Percentiles rank a stretch among this genome's conserved stretches.
These are phyloP conservation scores for Neotoma lepida DNA, from an alignment of 2,113 vertebrate species.

Conservation along the genomic window DNA sequence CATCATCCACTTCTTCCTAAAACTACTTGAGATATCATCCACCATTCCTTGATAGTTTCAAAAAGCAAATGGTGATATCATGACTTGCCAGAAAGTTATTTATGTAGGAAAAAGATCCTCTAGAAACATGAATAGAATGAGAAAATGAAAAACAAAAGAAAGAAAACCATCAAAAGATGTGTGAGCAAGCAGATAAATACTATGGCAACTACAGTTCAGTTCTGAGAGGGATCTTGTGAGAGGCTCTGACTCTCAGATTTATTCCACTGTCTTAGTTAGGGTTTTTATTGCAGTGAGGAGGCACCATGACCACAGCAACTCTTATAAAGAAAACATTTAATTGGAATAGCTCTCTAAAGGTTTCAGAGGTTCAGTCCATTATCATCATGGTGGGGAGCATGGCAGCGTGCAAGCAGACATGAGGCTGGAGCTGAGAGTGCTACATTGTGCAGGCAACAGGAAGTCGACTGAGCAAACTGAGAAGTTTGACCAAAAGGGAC, in stretches of 20 bases:
- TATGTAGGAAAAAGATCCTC: not conserved
- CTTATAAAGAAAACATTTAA: not conserved
- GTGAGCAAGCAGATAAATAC: not conserved
- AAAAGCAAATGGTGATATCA: conserved; percentile 12
- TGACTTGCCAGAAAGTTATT: not conserved
- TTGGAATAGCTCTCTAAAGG: not conserved
- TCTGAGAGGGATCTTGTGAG: not conserved
- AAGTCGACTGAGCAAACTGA: not conserved
- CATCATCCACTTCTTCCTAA: not conserved
- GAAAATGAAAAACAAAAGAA: not conserved
- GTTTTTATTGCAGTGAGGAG: not conserved
- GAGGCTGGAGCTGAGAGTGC: not conserved
- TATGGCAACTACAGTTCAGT: not conserved
- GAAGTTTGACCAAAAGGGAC: not conserved
- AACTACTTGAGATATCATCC: not conserved
- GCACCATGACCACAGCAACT: not conserved
- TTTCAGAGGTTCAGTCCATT: not conserved
- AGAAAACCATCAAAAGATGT: not conserved
- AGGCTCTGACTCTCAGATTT: not conserved
- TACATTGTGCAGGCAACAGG: not conserved
- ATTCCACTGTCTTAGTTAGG: not conserved
- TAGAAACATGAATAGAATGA: not conserved
- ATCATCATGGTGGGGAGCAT: not conserved
- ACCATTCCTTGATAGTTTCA: conserved; percentile 13
- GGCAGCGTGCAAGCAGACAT: not conserved